phyloP scores from a whole-genome alignment of 2,113 vertebrate species.

The Pedionomus torquatus region DNA sequence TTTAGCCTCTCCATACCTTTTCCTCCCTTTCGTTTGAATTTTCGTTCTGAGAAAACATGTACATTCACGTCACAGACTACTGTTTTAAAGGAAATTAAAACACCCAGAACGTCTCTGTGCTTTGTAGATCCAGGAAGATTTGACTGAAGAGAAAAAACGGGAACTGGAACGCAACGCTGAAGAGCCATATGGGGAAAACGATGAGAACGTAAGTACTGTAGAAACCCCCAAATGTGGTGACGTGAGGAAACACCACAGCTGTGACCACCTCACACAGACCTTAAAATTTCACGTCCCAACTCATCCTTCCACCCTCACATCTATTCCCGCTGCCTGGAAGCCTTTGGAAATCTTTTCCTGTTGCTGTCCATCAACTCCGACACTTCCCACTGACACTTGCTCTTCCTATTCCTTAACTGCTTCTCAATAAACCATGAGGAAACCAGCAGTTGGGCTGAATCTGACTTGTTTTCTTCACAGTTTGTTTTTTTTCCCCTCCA shows the following conservation, averaged over 20 bases:
- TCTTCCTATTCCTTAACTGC: neutral
- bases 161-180: slow-evolving; percentile 83
- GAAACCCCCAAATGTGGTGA: neutral
- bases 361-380: neutral
- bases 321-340: neutral
- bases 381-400: neutral
- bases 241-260: neutral
- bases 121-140: slow-evolving; percentile 88
- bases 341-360: neutral
- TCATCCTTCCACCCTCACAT: neutral
- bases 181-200: slow-evolving; percentile 89
- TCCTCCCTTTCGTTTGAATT: neutral
- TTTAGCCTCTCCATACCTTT: neutral
- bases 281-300: neutral
- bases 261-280: rapidly evolving
- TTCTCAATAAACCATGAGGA: rapidly evolving
- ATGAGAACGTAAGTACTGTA: slow-evolving; percentile 81
- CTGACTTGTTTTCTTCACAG: neutral
- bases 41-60: neutral
- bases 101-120: neutral
- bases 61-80: neutral
- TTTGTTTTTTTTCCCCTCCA: neutral
- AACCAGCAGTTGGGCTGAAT: neutral
- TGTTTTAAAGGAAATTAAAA: neutral
- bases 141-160: slow-evolving; percentile 85